Percentiles rank a stretch among this genome's conserved stretches.
Evolutionary conservation across 2,113 vertebrate species (phyloP).

Genomic region (Speoplatyrhinus poulsoni): DNA sequence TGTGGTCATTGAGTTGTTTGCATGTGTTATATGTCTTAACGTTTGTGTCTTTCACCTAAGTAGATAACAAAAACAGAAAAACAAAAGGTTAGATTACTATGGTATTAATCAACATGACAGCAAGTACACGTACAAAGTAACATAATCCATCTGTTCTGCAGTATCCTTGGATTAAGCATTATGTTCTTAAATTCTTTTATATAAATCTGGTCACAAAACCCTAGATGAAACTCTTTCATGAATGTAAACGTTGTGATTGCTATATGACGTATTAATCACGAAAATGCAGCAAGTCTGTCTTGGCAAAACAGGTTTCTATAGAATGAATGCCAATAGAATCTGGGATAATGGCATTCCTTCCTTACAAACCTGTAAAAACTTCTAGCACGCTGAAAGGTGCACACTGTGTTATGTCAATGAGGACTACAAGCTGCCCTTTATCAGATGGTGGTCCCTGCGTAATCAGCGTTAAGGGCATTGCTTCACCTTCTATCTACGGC

Average conservation of each 20-base stretch:
- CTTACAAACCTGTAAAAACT: no score
- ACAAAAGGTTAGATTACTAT: constrained; percentile 56
- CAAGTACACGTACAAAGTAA: background rate
- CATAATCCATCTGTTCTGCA: background rate
- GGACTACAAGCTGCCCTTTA: background rate
- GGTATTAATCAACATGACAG: background rate
- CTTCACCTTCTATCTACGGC: background rate
- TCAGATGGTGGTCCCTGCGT: background rate
- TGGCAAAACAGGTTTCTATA: no score
- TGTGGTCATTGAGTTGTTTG: constrained; percentile 21
- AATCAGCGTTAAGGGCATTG: background rate
- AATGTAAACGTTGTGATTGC: no score
- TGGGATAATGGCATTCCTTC: no score
- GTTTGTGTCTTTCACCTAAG: constrained; percentile 74
- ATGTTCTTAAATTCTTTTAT: background rate
- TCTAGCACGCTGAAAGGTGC: no score
- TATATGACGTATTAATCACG: no score
- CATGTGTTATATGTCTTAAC: constrained; percentile 25
- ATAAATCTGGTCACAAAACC: background rate
- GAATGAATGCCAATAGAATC: no score
- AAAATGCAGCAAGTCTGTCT: no score
- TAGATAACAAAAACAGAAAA: constrained; percentile 64
- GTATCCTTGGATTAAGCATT: background rate
- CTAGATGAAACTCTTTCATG: no score
- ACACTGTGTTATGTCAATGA: no score